Conservation (phyloP, 2,888 invertebrate genomes). For the Terebella lapidaria region DNA sequence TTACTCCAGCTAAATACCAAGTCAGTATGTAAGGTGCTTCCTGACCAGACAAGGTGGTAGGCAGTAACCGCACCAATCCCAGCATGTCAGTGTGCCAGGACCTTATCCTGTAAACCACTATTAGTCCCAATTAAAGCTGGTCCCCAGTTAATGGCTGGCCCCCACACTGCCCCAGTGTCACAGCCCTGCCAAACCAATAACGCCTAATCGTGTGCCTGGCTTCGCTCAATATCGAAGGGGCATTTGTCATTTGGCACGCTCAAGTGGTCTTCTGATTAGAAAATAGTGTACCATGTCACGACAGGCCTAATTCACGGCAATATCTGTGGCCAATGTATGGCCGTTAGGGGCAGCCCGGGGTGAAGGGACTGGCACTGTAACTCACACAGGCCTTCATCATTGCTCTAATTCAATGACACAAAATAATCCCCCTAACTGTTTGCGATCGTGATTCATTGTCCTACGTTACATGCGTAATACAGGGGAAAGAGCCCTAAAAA, state of each 20-base stretch:
- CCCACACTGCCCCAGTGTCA: background rate
- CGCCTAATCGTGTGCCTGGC: background rate
- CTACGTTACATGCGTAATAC: background rate
- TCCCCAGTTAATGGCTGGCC: background rate
- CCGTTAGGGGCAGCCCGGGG: too few relatives aligned
- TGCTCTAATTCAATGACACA: background rate
- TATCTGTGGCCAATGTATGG: too few relatives aligned
- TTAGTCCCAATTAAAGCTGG: background rate
- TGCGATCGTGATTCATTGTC: background rate
- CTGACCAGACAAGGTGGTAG: background rate
- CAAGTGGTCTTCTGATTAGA: background rate
- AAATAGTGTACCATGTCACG: background rate
- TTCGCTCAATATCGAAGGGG: background rate
- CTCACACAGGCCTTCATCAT: too few relatives aligned
- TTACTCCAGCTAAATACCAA: too few relatives aligned
- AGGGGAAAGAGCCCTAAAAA: background rate
- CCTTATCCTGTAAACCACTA: background rate
- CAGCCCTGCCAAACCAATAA: background rate
- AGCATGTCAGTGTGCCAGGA: background rate
- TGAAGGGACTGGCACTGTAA: too few relatives aligned
- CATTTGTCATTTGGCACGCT: background rate
- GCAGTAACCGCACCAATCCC: background rate
- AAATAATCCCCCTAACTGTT: background rate
- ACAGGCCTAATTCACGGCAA: background rate
- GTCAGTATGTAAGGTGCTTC: too few relatives aligned